Evolutionary conservation across 2,797 vertebrate genomes (phyloP).

Genomic region (Sciurus vulgaris): DNA sequence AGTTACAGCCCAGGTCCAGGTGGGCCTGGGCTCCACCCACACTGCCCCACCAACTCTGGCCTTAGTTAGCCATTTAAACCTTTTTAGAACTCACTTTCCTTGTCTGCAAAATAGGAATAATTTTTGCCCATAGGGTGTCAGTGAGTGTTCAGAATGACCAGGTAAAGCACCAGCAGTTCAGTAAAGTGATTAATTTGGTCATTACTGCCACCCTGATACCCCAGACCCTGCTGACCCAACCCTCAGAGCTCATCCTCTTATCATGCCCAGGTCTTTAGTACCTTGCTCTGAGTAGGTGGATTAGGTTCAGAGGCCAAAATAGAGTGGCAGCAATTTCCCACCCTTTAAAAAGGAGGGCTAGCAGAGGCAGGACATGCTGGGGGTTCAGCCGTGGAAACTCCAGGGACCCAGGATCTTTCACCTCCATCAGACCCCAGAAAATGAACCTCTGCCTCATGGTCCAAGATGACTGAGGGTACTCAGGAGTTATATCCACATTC

Average conservation of each 20-base stretch:
- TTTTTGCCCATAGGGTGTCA: neutral
- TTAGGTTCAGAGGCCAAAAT: neutral
- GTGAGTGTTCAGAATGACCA: neutral
- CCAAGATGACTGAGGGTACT: neutral
- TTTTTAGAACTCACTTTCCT: neutral
- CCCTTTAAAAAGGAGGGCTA: conserved; percentile 13
- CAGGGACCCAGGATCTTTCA: neutral
- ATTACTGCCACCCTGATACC: neutral
- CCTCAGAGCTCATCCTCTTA: no score
- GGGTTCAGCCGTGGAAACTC: neutral
- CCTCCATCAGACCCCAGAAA: neutral
- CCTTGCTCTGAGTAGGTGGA: neutral
- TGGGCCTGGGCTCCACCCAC: neutral
- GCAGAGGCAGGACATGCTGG: neutral
- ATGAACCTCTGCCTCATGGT: neutral
- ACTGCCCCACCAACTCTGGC: neutral
- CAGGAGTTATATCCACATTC: neutral
- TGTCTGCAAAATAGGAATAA: neutral
- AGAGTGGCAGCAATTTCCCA: neutral
- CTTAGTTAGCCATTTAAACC: neutral
- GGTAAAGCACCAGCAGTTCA: neutral
- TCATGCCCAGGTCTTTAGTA: neutral
- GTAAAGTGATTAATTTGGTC: neutral
- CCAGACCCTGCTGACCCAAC: neutral
- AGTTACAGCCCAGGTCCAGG: no score